Conservation (phyloP, 2,888 invertebrate genomes). For the Coenonympha glycerion region DNA sequence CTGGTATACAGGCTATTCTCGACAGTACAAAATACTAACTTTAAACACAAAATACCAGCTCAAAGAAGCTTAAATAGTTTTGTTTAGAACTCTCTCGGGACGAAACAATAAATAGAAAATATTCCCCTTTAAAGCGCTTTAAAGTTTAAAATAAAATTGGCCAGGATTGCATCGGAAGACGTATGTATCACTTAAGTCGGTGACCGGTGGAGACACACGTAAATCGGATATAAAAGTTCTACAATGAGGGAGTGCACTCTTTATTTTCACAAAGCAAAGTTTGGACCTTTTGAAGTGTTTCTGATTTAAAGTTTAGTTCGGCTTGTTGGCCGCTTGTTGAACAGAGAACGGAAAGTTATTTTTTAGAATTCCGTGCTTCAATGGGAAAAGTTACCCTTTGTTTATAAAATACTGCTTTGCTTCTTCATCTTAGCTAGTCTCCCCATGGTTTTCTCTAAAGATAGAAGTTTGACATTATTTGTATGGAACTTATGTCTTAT, state of each 20-base stretch:
- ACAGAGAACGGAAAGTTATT: slow-evolving; percentile 46
- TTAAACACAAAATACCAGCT: not conserved
- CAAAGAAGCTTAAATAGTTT: not conserved
- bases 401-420: too few species aligned
- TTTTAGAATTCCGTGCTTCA: not conserved
- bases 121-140: not conserved
- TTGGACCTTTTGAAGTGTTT: slow-evolving; percentile 47
- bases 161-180: slow-evolving; percentile 9
- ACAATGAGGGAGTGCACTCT: slow-evolving; percentile 41
- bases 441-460: too few species aligned
- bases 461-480: too few species aligned
- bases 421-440: too few species aligned
- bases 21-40: too few species aligned
- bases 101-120: slow-evolving; percentile 11
- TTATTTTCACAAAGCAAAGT: slow-evolving; percentile 49
- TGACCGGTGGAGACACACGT: slow-evolving; percentile 23
- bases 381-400: too few species aligned
- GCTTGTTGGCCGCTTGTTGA: slow-evolving; percentile 49
- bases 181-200: slow-evolving; percentile 19
- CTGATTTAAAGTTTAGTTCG: slow-evolving; percentile 55
- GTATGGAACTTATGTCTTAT: too few species aligned
- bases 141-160: slow-evolving; percentile 16
- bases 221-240: slow-evolving; percentile 46
- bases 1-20: too few species aligned
- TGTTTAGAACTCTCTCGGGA: slow-evolving; percentile 4